These are phyloP conservation scores for Varroa destructor DNA, from an alignment of 1,140 invertebrate species.

Conservation along the genomic window DNA sequence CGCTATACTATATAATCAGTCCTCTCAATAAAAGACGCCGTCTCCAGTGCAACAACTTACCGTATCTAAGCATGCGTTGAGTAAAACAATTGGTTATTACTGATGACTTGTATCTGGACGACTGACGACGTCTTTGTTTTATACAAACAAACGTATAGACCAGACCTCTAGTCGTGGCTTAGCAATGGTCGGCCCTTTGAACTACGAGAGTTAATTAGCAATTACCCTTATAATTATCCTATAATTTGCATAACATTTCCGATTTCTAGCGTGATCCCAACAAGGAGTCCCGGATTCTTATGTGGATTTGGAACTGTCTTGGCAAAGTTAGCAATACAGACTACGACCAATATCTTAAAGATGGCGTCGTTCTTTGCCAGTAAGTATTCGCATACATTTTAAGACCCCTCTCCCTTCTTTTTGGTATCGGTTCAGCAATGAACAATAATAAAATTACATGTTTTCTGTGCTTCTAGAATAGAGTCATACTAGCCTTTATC, in stretches of 20 bases:
- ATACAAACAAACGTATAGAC: too few species aligned
- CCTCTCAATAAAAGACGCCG: too few species aligned
- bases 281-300: constrained; percentile 38
- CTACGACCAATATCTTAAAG: constrained; percentile 38
- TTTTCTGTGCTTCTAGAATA: constrained; percentile 7
- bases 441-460: background rate
- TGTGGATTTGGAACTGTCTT: constrained; percentile 39
- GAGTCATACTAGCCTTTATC: background rate
- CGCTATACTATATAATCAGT: too few species aligned
- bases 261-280: constrained; percentile 34
- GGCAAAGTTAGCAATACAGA: constrained; percentile 38
- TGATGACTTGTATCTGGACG: too few species aligned
- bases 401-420: background rate
- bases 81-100: too few species aligned
- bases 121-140: too few species aligned
- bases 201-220: too few species aligned
- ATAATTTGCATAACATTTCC: background rate
- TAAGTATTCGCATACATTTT: constrained; percentile 29
- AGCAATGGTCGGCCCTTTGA: too few species aligned
- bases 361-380: constrained; percentile 39
- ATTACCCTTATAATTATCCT: too few species aligned
- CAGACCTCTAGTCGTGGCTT: too few species aligned
- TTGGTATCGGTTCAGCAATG: background rate
- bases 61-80: too few species aligned
- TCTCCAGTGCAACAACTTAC: too few species aligned